These are phyloP conservation scores for Leptocoma aspasia DNA, from an alignment of 2,113 vertebrate species.

Conservation along the genomic window DNA sequence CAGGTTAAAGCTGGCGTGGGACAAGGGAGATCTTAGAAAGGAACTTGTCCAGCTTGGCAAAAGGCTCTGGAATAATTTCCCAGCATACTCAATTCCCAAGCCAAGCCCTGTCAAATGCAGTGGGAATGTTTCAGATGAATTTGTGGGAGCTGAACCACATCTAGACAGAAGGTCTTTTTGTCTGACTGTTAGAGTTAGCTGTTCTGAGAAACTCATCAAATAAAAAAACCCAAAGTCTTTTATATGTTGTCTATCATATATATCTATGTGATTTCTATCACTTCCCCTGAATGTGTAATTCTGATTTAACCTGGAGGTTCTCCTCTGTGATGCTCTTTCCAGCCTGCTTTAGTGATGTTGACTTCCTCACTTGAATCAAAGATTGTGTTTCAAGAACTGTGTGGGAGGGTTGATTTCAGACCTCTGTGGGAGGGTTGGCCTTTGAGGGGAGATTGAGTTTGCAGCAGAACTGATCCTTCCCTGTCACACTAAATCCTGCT, in stretches of 20 bases:
- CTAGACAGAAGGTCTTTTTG: neutral
- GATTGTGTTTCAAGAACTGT: neutral
- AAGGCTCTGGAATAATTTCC: neutral
- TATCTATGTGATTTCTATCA: accelerated
- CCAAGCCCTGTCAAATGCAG: neutral
- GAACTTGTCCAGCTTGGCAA: neutral
- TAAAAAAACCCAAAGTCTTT: neutral
- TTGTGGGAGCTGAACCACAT: neutral
- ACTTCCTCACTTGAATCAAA: neutral
- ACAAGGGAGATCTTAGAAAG: neutral
- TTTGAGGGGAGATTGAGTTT: neutral
- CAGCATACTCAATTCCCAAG: neutral
- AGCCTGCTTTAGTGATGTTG: neutral
- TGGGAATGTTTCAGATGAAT: neutral
- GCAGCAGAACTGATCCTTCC: neutral
- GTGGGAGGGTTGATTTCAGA: neutral
- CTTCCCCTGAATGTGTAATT: neutral
- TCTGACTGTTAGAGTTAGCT: neutral
- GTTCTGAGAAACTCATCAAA: neutral
- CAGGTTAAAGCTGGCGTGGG: neutral
- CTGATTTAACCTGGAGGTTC: neutral
- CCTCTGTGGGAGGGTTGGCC: neutral
- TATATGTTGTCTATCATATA: neutral
- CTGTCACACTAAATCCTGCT: neutral
- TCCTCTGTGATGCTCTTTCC: neutral